Percentiles rank a stretch among this genome's conserved stretches.
These are phyloP conservation scores for Botrylloides violaceus DNA, from an alignment of 23 tunicate genomes.

Conservation along the genomic window DNA sequence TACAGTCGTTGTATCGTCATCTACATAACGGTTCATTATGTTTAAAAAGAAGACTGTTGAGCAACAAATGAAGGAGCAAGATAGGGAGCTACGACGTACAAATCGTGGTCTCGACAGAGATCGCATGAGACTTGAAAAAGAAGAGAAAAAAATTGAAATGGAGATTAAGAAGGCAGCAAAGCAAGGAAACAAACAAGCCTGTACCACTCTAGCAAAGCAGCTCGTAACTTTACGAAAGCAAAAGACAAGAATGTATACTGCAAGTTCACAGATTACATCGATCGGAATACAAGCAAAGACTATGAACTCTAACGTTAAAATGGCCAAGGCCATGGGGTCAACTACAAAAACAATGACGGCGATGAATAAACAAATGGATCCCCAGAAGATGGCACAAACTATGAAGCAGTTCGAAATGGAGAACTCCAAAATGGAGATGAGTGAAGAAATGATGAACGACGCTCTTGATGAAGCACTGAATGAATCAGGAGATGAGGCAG, in stretches of 20 bases:
- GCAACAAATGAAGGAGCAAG: slow-evolving; percentile 85
- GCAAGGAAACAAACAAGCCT: slow-evolving; percentile 88
- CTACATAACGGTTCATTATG: too few species aligned
- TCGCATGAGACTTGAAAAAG: slow-evolving; percentile 65
- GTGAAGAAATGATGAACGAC: slow-evolving; percentile 97
- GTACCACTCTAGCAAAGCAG: slow-evolving; percentile 90
- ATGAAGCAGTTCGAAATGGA: slow-evolving; percentile 92
- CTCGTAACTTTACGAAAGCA: slow-evolving; percentile 79
- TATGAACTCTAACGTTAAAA: slow-evolving; percentile 94
- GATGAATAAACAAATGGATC: slow-evolving; percentile 89
- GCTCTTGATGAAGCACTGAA: slow-evolving; percentile 60
- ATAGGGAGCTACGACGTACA: slow-evolving; percentile 63
- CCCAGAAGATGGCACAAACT: slow-evolving; percentile 77
- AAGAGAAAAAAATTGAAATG: slow-evolving; percentile 86
- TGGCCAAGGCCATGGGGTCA: slow-evolving; percentile 96
- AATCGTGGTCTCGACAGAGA: slow-evolving; percentile 81
- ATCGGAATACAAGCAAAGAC: slow-evolving; percentile 84
- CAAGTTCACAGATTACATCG: slow-evolving; percentile 73
- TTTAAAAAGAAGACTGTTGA: slow-evolving; percentile 96
- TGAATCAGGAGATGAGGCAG: slow-evolving; percentile 98
- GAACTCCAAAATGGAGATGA: slow-evolving; percentile 89
- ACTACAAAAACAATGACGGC: slow-evolving; percentile 95
- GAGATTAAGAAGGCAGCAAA: slow-evolving; percentile 97
- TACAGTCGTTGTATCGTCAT: too few species aligned
- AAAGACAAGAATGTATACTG: slow-evolving; percentile 70